Base-by-base conservation (phyloP, 2,797 vertebrate genomes). In the Chloroceryle amazona region DNA sequence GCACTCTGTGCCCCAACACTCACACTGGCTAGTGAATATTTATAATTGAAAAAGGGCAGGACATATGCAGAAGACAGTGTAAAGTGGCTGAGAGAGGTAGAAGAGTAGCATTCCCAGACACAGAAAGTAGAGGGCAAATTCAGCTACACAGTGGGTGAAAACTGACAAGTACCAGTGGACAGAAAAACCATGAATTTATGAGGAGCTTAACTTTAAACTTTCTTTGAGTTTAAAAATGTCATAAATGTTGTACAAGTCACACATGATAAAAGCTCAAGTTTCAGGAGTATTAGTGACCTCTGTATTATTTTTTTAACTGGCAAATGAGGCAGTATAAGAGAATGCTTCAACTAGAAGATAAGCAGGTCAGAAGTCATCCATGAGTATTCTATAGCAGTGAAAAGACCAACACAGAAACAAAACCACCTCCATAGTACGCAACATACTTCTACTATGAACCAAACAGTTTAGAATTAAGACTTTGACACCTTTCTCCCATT, bases 81-180 rank as follows among this genome's bases (percentile, higher is more conserved):
- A 72, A 82, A 82, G 17, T 7, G 4, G 10, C 3, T 81, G 31
- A 31, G 28, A 87, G 41, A 68, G 37, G 46, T 44, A 13, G 28
- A 67, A 92, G 47, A 80, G 20, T 3, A 81, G 15, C 57, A 47
- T 37, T 81, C 35, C 26, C 15, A 41, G 52, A 51, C 57, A 68
- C 11, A 60, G 10, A 83, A 61, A 81, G 39, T 11, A 55, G n/a
- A 86, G 21, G 9, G 60, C 37, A 52, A 96, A 94, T 66, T 84
- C 39, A 60, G 21, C 47, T 18, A 81, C 42, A 33, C 6, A 25
- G 23, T 7, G 3, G 18, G 35, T 78, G 28, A 89, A 81, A 92
- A 76, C 6, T 22, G 6, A 52, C n/a, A 70, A 84, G n/a, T 16
- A 42, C 29, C 11, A 0, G 25, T 22, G 9, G 42, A 90, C n/a